Evolutionary conservation across 1,140 invertebrate genomes (phyloP).

Genomic region (Holotrichia oblita): DNA sequence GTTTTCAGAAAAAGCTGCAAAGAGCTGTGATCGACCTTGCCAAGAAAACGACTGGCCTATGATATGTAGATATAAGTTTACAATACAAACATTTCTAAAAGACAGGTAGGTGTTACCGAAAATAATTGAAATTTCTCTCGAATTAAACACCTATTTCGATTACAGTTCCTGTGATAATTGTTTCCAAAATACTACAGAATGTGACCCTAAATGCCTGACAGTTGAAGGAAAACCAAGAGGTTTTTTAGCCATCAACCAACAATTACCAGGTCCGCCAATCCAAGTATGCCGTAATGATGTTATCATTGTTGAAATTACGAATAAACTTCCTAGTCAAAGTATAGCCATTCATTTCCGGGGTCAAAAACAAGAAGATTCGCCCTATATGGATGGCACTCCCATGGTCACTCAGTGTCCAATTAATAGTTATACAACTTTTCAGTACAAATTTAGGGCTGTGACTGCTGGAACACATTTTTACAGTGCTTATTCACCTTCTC

Average conservation of each 20-base stretch:
- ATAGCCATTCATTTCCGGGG: constrained; percentile 87
- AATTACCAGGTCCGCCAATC: constrained; percentile 83
- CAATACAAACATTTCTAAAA: constrained; percentile 73
- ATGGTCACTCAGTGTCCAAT: constrained; percentile 88
- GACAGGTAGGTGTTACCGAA: constrained; percentile 65
- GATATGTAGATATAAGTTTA: constrained; percentile 79
- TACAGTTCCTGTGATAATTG: constrained; percentile 71
- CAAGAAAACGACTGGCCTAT: constrained; percentile 81
- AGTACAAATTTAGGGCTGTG: constrained; percentile 80
- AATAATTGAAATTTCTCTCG: not conserved
- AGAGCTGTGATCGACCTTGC: constrained; percentile 77
- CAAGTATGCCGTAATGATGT: constrained; percentile 90
- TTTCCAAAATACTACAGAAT: constrained; percentile 68
- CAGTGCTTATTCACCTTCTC: constrained; percentile 78
- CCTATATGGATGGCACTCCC: constrained; percentile 87
- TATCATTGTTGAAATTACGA: constrained; percentile 83
- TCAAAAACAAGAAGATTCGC: constrained; percentile 78
- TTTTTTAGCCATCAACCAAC: constrained; percentile 81
- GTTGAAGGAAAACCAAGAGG: constrained; percentile 75
- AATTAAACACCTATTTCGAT: constrained; percentile 40
- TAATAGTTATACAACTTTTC: constrained; percentile 80
- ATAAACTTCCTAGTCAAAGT: constrained; percentile 76
- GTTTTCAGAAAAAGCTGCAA: constrained; percentile 73
- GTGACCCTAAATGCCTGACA: constrained; percentile 71
- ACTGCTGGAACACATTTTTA: constrained; percentile 78